Base-by-base conservation (phyloP, 92 coral and sea anemone species). In the Paragorgia papillata region DNA sequence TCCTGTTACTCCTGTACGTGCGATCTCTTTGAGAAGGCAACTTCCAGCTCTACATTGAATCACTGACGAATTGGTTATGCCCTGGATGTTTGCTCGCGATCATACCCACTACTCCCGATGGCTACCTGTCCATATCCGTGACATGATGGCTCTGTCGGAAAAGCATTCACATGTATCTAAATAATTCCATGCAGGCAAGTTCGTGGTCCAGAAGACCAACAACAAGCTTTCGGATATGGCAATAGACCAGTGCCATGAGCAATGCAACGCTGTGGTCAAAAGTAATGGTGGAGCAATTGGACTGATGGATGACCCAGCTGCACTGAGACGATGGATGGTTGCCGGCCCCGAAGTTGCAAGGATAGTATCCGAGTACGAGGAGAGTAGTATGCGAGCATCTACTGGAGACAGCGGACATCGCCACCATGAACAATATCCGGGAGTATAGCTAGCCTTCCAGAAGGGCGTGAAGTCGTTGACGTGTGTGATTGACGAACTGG, bases 81-180 rank as follows among this genome's bases (percentile, higher is more conserved):
- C 86, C 1, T 81, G 89, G 85, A 69, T 76, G 71, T 86, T 76
- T 68, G 86, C 90, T 15, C 57, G 81, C 32, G 76, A 69, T 41
- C 66, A 62, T 39, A 62, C 34, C 9, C 46, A 86, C 32, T 76
- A 81, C 60, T 39, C 85, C 30, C 56, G 89, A 46, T 85, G 89
- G 85, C 35, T 80, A 25, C 59, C 78, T 3, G 75, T 86, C 18
- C 81, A 76, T 46, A 57, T 66, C 73, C 69, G 81, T 33, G 86
- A 81, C 30, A 75, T 76, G 81, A 35, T 37, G 41, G 80, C 81
- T 3, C 48, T 68, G 17, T 18, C 73, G 20, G 20, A 31, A 18
- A 49, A 68, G 20, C 86, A 82, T 39, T 59, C 86, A 4, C 69
- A 82, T 32, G 77, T 51, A 41, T 64, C 25, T 44, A 19, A 57